phyloP scores from a whole-genome alignment of 2,888 invertebrate species.

The Callimorpha dominula region DNA sequence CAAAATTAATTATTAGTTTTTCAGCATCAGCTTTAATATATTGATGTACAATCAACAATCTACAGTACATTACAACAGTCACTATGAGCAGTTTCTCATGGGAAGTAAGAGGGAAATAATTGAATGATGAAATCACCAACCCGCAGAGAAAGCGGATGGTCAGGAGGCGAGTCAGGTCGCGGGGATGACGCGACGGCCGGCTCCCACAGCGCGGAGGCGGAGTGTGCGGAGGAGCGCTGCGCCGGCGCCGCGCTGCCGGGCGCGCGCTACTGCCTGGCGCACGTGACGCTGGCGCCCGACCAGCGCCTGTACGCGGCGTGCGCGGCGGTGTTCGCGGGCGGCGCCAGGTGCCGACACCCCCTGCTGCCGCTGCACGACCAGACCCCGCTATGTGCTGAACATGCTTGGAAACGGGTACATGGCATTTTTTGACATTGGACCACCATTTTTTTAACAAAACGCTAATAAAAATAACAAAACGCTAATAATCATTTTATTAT shows the following conservation, averaged over 20 bases:
- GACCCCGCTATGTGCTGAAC: constrained; percentile 94
- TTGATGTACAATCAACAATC: no score
- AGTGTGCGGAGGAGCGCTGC: constrained; percentile 71
- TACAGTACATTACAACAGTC: no score
- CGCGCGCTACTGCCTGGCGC: constrained; percentile 93
- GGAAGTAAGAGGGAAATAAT: no score
- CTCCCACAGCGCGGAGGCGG: constrained; percentile 21
- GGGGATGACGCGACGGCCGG: constrained; percentile 11
- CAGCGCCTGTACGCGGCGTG: constrained; percentile 89
- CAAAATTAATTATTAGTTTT: no score
- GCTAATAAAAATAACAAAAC: no score
- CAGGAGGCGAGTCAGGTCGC: constrained; percentile 71
- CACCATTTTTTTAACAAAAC: no score
- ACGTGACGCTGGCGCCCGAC: constrained; percentile 94
- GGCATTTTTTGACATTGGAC: neutral
- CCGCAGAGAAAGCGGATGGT: constrained; percentile 70
- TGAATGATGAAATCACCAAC: neutral
- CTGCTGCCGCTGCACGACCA: constrained; percentile 83
- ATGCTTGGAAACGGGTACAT: constrained; percentile 92
- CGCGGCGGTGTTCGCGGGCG: constrained; percentile 83
- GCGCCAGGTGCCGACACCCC: constrained; percentile 80
- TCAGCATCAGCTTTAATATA: no score
- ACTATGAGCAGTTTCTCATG: no score
- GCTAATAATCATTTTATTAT: no score
- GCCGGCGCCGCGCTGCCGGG: constrained; percentile 88